Evolutionary conservation across 2,113 vertebrate species (phyloP), one percentile per base, ranked within the genome.

Genomic region (Dicerorhinus sumatrensis): DNA sequence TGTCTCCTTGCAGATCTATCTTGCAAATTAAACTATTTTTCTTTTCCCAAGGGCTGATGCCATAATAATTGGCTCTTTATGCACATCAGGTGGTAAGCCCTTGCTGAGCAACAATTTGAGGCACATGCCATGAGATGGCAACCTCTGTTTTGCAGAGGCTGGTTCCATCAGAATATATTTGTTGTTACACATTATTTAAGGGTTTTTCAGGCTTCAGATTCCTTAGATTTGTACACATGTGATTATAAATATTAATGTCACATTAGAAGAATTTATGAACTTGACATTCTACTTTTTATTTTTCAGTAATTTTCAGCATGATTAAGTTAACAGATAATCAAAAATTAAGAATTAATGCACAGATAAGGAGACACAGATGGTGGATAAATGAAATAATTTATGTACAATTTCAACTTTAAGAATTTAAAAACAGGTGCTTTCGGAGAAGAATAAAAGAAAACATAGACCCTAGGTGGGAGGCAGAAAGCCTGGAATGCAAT

Each of bases 341-440:
- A 46, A 96, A 96, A 69, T 87, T 84, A 87, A 72, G 20, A 90
- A 75, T 89, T 69, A 83, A 80, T 87, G 7, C 46, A 76, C 8
- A 92, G 54, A 69, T 83, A 89, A 72, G n/a, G 86, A 85, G 73
- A 73, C 7, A 33, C 36, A 93, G 42, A 93, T 92, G 80, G 51
- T 48, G 39, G 20, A 65, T 76, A 96, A 95, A 77, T 75, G 27
- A 69, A 85, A 65, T 91, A 63, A 84, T 58, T 63, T 76, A 79
- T 65, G n/a, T 70, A 81, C 14, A 91, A 46, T 91, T 96, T 94
- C 73, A 88, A 39, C 14, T 87, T 94, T 25, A 80, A 73, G 46
- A 75, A 90, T 67, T 95, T 36, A 76, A 94, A 96, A 96, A 56
- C n/a, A 89, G 46, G n/a, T 75, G 39, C 2, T 92, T 86, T 76